A percentile compares a stretch with the other conserved stretches of the same genome.
phyloP scores from a whole-genome alignment of 2,888 invertebrate species.

The Dasypolia templi region DNA sequence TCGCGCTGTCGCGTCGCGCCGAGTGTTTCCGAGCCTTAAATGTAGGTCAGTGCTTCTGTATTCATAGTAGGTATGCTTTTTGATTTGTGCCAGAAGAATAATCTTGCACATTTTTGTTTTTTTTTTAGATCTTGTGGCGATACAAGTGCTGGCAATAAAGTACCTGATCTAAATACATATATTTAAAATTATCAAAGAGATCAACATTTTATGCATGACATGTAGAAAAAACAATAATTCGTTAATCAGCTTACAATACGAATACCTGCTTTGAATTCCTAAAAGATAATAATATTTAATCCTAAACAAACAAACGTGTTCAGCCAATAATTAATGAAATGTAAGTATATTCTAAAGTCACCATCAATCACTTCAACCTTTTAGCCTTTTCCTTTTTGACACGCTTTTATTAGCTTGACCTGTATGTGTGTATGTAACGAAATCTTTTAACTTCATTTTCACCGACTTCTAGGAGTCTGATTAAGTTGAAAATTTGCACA shows the following conservation, averaged over 20 bases:
- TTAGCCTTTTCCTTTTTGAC: too few species aligned
- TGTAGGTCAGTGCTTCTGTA: background rate
- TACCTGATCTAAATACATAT: background rate
- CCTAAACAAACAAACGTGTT: background rate
- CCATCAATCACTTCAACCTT: too few species aligned
- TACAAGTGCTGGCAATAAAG: background rate
- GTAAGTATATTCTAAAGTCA: too few species aligned
- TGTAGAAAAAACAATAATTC: background rate
- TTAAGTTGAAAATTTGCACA: too few species aligned
- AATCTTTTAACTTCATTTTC: too few species aligned
- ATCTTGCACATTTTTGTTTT: background rate
- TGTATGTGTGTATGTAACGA: too few species aligned
- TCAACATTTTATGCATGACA: background rate
- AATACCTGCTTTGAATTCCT: background rate
- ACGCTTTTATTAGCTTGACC: too few species aligned
- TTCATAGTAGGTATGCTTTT: too few species aligned
- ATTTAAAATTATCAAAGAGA: background rate
- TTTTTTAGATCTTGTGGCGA: conserved; percentile 5
- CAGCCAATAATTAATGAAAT: background rate
- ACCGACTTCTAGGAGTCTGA: too few species aligned
- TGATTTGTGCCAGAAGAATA: background rate
- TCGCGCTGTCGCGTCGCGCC: too few species aligned
- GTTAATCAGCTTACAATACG: conserved; percentile 11
- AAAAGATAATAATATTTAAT: background rate
- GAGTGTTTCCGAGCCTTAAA: too few species aligned